These are phyloP conservation scores for Porites evermanni DNA, from an alignment of 92 coral and sea anemone species.

Conservation along the genomic window DNA sequence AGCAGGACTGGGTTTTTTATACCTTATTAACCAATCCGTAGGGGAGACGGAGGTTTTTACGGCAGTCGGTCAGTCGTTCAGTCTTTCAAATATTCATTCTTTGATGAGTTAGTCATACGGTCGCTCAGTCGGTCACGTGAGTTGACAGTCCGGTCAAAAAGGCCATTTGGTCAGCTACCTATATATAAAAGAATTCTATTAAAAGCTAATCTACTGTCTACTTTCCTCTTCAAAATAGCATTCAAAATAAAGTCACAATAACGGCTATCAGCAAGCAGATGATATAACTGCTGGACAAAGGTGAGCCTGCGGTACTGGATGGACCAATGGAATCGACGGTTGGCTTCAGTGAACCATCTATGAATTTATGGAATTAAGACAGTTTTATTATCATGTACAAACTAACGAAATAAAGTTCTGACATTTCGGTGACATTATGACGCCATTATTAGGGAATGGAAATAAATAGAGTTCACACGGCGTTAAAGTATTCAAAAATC, in stretches of 20 bases:
- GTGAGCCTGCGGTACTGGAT: slow-evolving; percentile 7
- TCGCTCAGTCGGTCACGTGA: neutral
- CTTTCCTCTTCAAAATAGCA: neutral
- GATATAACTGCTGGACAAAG: slow-evolving; percentile 15
- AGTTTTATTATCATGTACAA: no score
- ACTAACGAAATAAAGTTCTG: no score
- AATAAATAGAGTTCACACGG: no score
- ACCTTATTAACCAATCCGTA: no score
- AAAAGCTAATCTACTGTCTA: no score
- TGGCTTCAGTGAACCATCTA: slow-evolving; percentile 20
- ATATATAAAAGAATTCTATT: no score
- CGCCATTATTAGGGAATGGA: no score
- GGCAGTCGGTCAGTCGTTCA: neutral
- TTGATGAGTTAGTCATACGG: neutral
- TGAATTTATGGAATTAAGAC: neutral
- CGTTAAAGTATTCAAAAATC: no score
- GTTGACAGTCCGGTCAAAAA: neutral
- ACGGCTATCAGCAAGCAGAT: slow-evolving; percentile 21
- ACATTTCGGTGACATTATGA: no score
- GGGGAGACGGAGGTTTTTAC: neutral
- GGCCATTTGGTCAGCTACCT: neutral
- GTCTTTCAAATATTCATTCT: neutral
- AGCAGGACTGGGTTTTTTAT: no score
- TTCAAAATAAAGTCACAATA: neutral
- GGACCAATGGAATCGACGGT: neutral